Percentiles rank a stretch among this genome's conserved stretches.
These are phyloP conservation scores for Drosophila algonquin DNA, from an alignment of 2,888 invertebrate species.

Conservation along the genomic window DNA sequence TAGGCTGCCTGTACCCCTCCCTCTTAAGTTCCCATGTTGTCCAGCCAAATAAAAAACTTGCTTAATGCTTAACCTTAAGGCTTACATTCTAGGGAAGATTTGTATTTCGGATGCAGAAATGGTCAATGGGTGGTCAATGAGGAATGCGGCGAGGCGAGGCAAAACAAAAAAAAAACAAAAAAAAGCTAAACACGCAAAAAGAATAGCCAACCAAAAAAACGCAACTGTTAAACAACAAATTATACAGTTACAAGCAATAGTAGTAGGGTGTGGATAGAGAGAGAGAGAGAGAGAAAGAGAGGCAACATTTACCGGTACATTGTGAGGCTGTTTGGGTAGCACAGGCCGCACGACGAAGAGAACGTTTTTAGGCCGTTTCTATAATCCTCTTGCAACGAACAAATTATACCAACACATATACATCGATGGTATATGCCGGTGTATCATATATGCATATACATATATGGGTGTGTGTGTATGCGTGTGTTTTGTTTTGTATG, in stretches of 20 bases:
- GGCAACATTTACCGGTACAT: slow-evolving; percentile 74
- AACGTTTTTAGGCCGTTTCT: slow-evolving; percentile 75
- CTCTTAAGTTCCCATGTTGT: not conserved
- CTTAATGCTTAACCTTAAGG: slow-evolving; percentile 44
- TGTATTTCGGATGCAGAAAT: slow-evolving; percentile 4
- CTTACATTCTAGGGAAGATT: slow-evolving; percentile 39
- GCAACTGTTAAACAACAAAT: slow-evolving; percentile 25
- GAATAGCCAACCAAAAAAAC: slow-evolving; percentile 11
- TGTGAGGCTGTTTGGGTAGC: slow-evolving; percentile 76
- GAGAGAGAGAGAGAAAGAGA: slow-evolving; percentile 25
- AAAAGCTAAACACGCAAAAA: slow-evolving; percentile 1
- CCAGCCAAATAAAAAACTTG: slow-evolving; percentile 57
- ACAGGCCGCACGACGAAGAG: slow-evolving; percentile 78
- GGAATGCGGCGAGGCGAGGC: slow-evolving; percentile 37
- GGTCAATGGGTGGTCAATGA: slow-evolving; percentile 13
- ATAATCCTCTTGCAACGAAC: slow-evolving; percentile 55
- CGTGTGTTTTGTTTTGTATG: slow-evolving; percentile 2
- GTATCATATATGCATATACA: slow-evolving; percentile 2
- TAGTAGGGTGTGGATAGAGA: slow-evolving; percentile 21
- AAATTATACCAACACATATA: slow-evolving; percentile 37
- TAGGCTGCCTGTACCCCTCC: not conserved
- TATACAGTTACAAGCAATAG: slow-evolving; percentile 24
- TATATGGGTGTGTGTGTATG: slow-evolving; percentile 8
- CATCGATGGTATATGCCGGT: slow-evolving; percentile 24
- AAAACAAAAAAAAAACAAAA: slow-evolving; percentile 14